These are phyloP conservation scores for Sylvia atricapilla DNA, from an alignment of 2,113 vertebrate species.

Conservation along the genomic window DNA sequence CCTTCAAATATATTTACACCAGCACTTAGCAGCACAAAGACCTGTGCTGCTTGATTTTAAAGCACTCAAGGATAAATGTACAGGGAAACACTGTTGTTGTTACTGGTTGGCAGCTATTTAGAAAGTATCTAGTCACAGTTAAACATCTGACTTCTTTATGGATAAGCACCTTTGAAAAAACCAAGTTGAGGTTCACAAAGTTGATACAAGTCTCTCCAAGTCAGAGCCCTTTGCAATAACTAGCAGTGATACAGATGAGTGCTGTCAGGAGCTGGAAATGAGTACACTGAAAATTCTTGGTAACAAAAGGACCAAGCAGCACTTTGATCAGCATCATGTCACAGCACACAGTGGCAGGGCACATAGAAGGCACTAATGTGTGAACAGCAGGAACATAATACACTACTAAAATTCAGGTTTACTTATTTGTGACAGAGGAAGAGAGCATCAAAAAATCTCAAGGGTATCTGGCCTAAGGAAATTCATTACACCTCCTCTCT, in stretches of 20 bases:
- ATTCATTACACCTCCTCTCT: neutral
- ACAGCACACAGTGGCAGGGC: neutral
- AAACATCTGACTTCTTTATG: neutral
- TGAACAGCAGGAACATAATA: neutral
- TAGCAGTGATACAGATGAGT: neutral
- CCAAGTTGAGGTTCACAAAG: neutral
- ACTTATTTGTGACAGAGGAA: neutral
- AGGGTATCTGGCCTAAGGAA: neutral
- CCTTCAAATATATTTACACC: neutral
- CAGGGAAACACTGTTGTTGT: neutral
- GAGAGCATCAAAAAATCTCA: neutral
- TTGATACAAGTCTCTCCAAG: neutral
- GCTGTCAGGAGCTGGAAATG: neutral
- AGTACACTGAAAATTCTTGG: neutral
- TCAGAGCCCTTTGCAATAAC: neutral
- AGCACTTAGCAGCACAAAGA: neutral
- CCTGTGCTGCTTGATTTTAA: neutral
- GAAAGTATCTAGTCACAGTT: neutral
- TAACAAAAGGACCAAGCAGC: neutral
- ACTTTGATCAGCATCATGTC: neutral
- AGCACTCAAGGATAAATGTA: neutral
- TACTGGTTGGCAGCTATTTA: neutral
- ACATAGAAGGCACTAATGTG: neutral
- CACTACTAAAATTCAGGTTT: neutral
- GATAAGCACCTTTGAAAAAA: neutral